phyloP scores from a whole-genome alignment of 1,140 invertebrate species.

The Amyelois transitella region DNA sequence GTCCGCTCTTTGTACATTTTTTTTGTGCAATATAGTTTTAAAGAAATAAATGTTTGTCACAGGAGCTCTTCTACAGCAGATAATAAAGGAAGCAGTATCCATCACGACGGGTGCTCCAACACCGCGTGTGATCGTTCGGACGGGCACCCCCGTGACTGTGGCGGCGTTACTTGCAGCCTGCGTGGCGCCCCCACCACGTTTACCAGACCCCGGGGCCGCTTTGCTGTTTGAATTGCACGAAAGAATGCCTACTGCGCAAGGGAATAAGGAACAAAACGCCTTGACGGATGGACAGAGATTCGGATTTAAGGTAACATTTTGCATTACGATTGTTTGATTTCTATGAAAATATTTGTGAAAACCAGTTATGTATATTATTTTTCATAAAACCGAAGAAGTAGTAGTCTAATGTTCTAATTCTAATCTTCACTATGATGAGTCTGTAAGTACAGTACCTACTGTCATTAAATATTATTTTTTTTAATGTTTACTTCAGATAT shows the following conservation, averaged over 20 bases:
- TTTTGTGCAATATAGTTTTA: no score
- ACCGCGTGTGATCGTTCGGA: conserved; percentile 53
- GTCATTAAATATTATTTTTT: no score
- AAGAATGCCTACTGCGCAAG: conserved; percentile 33
- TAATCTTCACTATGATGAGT: no score
- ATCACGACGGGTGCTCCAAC: conserved; percentile 26
- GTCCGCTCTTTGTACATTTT: no score
- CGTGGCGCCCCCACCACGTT: conserved; percentile 52
- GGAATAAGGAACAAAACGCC: conserved; percentile 32
- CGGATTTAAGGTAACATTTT: conserved; percentile 52
- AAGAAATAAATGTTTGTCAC: no score
- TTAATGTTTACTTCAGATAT: conserved; percentile 49
- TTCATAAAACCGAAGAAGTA: no score
- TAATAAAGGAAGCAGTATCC: conserved; percentile 54
- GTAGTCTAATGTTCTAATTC: no score
- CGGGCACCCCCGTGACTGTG: conserved; percentile 59
- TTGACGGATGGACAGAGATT: conserved; percentile 42
- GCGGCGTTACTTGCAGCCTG: conserved; percentile 60
- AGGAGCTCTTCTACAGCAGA: conserved; percentile 67
- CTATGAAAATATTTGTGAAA: no score
- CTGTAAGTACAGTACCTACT: no score
- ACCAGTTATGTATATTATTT: no score
- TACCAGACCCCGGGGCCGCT: conserved; percentile 61
- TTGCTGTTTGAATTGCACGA: conserved; percentile 67
- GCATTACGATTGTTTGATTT: not conserved